Percentiles rank a stretch among this genome's conserved stretches.
Conservation (phyloP, 2,797 vertebrate genomes). For the Catostomus latipinnis region DNA sequence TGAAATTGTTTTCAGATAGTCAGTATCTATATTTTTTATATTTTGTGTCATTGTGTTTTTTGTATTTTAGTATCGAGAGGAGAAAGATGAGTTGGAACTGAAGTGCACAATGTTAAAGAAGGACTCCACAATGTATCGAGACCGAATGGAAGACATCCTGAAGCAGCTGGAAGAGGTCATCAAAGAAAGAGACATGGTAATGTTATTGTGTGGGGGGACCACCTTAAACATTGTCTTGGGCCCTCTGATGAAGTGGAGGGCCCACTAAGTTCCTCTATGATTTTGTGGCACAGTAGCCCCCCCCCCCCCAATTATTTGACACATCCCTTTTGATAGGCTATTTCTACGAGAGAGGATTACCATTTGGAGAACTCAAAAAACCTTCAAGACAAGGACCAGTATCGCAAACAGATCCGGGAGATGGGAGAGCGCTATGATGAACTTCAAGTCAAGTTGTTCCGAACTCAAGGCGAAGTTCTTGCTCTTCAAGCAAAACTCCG, state of each 20-base stretch:
- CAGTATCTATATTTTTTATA: too few relatives aligned
- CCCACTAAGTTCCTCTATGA: too few relatives aligned
- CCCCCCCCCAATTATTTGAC: not conserved
- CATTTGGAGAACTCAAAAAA: constrained; percentile 80
- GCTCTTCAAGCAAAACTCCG: constrained; percentile 80
- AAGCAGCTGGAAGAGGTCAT: constrained; percentile 91
- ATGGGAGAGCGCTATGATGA: constrained; percentile 83
- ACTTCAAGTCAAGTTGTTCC: constrained; percentile 86
- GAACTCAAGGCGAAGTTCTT: constrained; percentile 82
- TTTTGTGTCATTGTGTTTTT: not conserved
- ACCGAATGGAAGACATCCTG: constrained; percentile 83
- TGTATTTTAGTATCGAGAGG: constrained; percentile 77
- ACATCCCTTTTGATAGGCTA: constrained; percentile 51
- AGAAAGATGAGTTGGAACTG: constrained; percentile 85
- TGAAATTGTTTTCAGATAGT: too few relatives aligned
- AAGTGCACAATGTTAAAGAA: constrained; percentile 82
- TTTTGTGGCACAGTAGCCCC: too few relatives aligned
- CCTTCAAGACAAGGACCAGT: constrained; percentile 85
- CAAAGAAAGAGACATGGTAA: constrained; percentile 88
- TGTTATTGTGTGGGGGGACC: too few relatives aligned
- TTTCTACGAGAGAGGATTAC: constrained; percentile 76
- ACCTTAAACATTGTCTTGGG: too few relatives aligned
- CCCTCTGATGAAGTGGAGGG: too few relatives aligned
- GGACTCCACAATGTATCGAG: constrained; percentile 86
- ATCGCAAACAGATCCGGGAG: constrained; percentile 85